phyloP scores from a whole-genome alignment of 2,888 invertebrate genomes.

The Lithosia quadra region DNA sequence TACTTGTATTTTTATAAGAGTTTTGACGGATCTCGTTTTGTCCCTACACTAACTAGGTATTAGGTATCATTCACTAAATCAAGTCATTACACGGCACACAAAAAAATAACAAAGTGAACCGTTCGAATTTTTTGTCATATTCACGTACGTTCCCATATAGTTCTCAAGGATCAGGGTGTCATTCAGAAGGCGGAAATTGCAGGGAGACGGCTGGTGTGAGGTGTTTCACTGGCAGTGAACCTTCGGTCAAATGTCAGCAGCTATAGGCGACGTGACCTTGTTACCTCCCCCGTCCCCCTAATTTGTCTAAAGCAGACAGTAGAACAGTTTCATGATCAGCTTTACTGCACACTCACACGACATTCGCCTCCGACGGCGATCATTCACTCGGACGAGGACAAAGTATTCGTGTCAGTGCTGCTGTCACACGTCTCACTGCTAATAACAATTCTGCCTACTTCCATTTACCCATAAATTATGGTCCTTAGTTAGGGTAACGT shows the following conservation, averaged over 20 bases:
- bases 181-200: slow-evolving; percentile 74
- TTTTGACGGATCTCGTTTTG: neutral
- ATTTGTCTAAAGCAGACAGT: slow-evolving; percentile 64
- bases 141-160: slow-evolving; percentile 54
- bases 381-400: slow-evolving; percentile 50
- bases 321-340: slow-evolving; percentile 57
- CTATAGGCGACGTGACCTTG: slow-evolving; percentile 69
- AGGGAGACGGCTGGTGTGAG: slow-evolving; percentile 64
- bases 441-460: slow-evolving; percentile 41
- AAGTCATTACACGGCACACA: slow-evolving; percentile 47
- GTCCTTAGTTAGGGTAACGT: slow-evolving; percentile 23
- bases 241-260: slow-evolving; percentile 72
- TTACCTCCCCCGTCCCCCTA: slow-evolving; percentile 52
- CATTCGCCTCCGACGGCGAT: slow-evolving; percentile 56
- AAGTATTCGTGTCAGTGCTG: slow-evolving; percentile 49
- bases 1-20: too few relatives aligned
- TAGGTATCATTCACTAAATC: neutral
- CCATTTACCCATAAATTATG: slow-evolving; percentile 40
- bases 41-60: too few relatives aligned
- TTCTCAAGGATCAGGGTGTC: slow-evolving; percentile 64
- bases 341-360: slow-evolving; percentile 56
- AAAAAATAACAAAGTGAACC: slow-evolving; percentile 71
- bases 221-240: slow-evolving; percentile 67
- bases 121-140: slow-evolving; percentile 65
- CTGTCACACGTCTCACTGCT: slow-evolving; percentile 46